phyloP scores from a whole-genome alignment of 2,797 vertebrate species.

The Scarus forsteni region DNA sequence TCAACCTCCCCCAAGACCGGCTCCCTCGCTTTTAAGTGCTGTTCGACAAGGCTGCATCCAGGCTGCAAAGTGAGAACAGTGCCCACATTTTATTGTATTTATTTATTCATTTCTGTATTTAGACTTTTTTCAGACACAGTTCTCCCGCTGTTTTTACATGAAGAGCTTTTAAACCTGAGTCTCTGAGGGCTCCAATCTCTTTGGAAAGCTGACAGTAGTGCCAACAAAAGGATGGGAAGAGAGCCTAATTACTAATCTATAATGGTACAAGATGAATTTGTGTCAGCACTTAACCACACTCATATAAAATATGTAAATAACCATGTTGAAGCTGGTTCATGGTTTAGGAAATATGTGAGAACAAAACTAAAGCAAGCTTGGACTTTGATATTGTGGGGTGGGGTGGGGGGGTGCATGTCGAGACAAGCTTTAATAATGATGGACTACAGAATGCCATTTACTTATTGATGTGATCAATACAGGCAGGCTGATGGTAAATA shows the following conservation, averaged over 20 bases:
- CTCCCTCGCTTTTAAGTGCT: conserved; percentile 82
- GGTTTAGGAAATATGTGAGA: conserved; percentile 12
- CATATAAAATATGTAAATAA: conserved; percentile 20
- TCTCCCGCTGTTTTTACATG: conserved; percentile 76
- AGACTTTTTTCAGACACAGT: conserved; percentile 69
- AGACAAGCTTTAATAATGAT: conserved; percentile 35
- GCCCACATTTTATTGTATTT: conserved; percentile 83
- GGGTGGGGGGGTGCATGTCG: conserved; percentile 41
- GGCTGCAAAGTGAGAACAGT: conserved; percentile 78
- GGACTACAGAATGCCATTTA: conserved; percentile 52
- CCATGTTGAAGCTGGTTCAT: conserved; percentile 35
- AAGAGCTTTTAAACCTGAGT: conserved; percentile 84
- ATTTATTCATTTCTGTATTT: conserved; percentile 86
- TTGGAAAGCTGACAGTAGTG: conserved; percentile 65
- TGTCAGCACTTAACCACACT: conserved; percentile 57
- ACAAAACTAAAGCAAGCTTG: conserved; percentile 19
- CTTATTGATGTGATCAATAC: conserved; percentile 75
- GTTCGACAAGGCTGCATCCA: conserved; percentile 82
- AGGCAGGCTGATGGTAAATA: conserved; percentile 70
- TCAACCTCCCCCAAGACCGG: conserved; percentile 79
- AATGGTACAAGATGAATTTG: conserved; percentile 51
- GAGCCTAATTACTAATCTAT: conserved; percentile 75
- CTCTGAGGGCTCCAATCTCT: conserved; percentile 64
- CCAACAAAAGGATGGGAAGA: conserved; percentile 72
- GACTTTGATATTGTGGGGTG: conserved; percentile 40